A percentile compares a stretch with the other conserved stretches of the same genome.
Conservation (phyloP, 2,888 invertebrate genomes). For the Eilema caniola region DNA sequence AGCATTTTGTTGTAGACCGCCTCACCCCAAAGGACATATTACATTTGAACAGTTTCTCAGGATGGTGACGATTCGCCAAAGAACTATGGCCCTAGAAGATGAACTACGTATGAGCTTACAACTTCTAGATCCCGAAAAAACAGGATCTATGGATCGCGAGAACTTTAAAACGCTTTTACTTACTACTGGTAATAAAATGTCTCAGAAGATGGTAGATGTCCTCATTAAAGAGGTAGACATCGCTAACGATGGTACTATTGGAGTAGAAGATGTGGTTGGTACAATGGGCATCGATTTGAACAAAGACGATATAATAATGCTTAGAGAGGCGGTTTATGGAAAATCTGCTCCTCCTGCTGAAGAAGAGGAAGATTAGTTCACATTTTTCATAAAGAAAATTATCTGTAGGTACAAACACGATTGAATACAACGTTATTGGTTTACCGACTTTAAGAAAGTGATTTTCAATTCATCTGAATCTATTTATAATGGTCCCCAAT, state of each 20-base stretch:
- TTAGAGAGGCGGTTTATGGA: slow-evolving; percentile 59
- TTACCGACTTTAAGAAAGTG: not conserved
- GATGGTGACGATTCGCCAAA: slow-evolving; percentile 76
- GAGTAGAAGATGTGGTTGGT: slow-evolving; percentile 79
- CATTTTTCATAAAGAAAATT: not conserved
- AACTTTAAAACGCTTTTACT: slow-evolving; percentile 67
- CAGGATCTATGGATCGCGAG: slow-evolving; percentile 71
- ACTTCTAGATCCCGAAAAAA: slow-evolving; percentile 69
- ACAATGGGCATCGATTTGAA: slow-evolving; percentile 80
- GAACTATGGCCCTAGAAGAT: slow-evolving; percentile 73
- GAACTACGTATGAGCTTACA: slow-evolving; percentile 73
- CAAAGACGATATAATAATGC: slow-evolving; percentile 72
- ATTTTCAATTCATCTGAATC: not conserved
- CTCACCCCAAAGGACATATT: slow-evolving; percentile 75
- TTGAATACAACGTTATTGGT: not conserved
- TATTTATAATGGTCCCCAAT: not conserved
- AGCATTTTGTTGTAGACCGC: slow-evolving; percentile 72
- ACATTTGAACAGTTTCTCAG: slow-evolving; percentile 75
- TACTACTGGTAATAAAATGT: slow-evolving; percentile 73
- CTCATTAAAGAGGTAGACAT: slow-evolving; percentile 80
- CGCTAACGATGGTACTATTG: slow-evolving; percentile 77
- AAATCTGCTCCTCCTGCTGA: slow-evolving; percentile 20
- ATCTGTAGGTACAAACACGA: not conserved
- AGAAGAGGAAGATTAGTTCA: slow-evolving; percentile 6
- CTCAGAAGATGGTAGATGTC: slow-evolving; percentile 65